These are phyloP conservation scores for Anagyrus pseudococci DNA, from an alignment of 2,888 invertebrate genomes.

Conservation along the genomic window DNA sequence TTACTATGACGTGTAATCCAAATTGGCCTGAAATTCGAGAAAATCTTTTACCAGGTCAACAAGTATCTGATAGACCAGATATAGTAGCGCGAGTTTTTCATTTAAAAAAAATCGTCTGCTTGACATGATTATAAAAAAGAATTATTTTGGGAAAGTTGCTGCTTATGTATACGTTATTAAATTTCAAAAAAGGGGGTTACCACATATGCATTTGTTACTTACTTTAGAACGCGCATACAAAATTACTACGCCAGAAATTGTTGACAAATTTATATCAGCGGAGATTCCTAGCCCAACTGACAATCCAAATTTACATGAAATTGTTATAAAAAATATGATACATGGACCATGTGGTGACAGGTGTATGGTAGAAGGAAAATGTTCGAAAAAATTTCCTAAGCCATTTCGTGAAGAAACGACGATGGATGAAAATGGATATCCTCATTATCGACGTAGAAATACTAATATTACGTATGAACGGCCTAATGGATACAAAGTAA, in stretches of 20 bases:
- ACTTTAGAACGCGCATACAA: constrained; percentile 38
- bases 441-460: constrained; percentile 41
- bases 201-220: constrained; percentile 41
- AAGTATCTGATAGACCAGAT: constrained; percentile 40
- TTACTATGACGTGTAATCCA: constrained; percentile 42
- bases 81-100: constrained; percentile 29
- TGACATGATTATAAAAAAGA: constrained; percentile 33
- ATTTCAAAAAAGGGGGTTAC: constrained; percentile 36
- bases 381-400: constrained; percentile 45
- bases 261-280: constrained; percentile 23
- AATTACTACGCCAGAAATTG: constrained; percentile 32
- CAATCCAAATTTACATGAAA: constrained; percentile 46
- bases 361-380: constrained; percentile 40
- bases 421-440: constrained; percentile 44
- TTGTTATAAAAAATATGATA: constrained; percentile 52
- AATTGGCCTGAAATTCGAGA: constrained; percentile 41
- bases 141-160: constrained; percentile 34
- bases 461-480: constrained; percentile 31
- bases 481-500: constrained; percentile 33
- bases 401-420: constrained; percentile 41
- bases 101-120: constrained; percentile 29
- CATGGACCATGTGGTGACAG: constrained; percentile 54
- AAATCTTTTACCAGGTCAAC: constrained; percentile 38
- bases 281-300: constrained; percentile 36
- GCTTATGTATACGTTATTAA: constrained; percentile 38